Conservation (phyloP, 2,888 invertebrate genomes). For the Dicranocentrus wangi region DNA sequence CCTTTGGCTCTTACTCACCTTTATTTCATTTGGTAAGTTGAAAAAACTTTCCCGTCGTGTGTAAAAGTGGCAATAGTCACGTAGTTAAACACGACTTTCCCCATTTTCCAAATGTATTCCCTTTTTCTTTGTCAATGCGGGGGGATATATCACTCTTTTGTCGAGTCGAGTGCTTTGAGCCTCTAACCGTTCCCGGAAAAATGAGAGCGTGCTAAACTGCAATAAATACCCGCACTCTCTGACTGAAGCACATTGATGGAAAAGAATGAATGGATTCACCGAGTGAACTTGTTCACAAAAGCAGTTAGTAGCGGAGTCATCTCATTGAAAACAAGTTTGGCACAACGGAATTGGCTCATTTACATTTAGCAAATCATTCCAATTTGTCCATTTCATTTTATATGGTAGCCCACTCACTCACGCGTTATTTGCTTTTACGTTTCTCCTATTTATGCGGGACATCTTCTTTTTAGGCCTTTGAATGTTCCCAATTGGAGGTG, state of each 20-base stretch:
- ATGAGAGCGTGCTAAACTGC: no score
- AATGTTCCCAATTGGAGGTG: constrained; percentile 53
- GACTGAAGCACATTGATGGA: no score
- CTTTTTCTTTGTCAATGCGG: not conserved
- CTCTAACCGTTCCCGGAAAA: not conserved
- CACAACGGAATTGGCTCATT: constrained; percentile 22
- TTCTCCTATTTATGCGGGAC: not conserved
- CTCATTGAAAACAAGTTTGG: no score
- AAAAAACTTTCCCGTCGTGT: constrained; percentile 10
- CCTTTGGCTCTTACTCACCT: constrained; percentile 90
- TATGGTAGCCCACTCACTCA: no score
- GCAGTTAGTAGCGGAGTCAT: no score
- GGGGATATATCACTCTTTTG: not conserved
- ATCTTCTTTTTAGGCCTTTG: constrained; percentile 52
- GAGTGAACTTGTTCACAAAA: no score
- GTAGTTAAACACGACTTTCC: constrained; percentile 14
- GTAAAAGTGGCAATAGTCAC: constrained; percentile 10
- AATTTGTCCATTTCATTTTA: constrained; percentile 9
- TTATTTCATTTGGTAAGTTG: constrained; percentile 83
- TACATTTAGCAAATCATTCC: constrained; percentile 35
- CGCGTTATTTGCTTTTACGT: no score
- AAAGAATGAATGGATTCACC: no score
- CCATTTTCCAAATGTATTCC: not conserved
- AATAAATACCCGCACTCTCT: no score
- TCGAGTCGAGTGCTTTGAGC: not conserved